phyloP scores from a whole-genome alignment of 1,140 invertebrate species.

The Ceratoteleas bidentatus region DNA sequence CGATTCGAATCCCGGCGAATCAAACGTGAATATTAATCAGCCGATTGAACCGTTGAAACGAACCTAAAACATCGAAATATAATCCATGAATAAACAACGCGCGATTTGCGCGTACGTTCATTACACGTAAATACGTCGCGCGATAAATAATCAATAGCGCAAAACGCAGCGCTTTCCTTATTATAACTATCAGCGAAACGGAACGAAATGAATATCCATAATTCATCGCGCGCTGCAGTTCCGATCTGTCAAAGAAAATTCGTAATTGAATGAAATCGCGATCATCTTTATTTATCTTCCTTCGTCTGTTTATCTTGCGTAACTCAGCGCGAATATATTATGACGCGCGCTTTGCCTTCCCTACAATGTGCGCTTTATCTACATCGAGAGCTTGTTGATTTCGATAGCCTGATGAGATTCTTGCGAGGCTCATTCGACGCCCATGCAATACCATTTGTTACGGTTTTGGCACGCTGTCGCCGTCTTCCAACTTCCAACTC shows the following conservation, averaged over 20 bases:
- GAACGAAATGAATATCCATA: neutral
- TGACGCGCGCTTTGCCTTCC: constrained; percentile 27
- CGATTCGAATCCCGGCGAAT: no score
- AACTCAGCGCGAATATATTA: constrained; percentile 35
- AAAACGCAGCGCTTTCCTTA: no score
- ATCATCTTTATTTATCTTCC: constrained; percentile 24
- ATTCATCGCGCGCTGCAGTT: constrained; percentile 10
- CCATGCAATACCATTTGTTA: constrained; percentile 63
- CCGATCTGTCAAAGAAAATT: constrained; percentile 17
- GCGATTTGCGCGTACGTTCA: no score
- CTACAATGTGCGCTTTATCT: constrained; percentile 31
- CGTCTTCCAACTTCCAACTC: constrained; percentile 48
- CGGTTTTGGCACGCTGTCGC: constrained; percentile 55
- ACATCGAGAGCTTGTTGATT: constrained; percentile 49
- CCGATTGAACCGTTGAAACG: no score
- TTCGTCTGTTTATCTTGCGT: constrained; percentile 20
- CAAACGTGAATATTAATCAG: no score
- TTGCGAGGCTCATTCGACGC: constrained; percentile 52
- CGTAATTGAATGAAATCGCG: constrained; percentile 28
- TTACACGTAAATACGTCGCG: no score
- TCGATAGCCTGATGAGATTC: constrained; percentile 59
- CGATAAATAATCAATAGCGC: no score
- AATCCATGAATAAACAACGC: no score
- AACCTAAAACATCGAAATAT: no score
- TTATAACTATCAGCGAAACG: no score